Conservation (phyloP, 2,888 invertebrate species). For the Blastobasis lacticolella region DNA sequence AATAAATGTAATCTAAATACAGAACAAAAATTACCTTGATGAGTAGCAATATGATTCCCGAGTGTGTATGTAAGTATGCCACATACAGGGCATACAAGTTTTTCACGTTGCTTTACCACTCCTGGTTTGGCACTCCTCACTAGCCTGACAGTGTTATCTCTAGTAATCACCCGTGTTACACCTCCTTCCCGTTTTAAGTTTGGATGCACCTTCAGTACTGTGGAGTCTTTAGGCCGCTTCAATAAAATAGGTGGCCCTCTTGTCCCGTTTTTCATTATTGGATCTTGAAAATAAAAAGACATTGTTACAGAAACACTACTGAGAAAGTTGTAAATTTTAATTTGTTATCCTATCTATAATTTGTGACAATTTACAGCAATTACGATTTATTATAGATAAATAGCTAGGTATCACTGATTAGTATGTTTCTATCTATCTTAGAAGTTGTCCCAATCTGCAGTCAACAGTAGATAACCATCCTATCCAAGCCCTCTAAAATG, state of each 20-base stretch:
- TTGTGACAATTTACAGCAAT: too few species aligned
- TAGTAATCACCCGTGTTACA: constrained; percentile 16
- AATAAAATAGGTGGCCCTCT: constrained; percentile 59
- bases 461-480: too few species aligned
- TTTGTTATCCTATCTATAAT: too few species aligned
- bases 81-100: constrained; percentile 67
- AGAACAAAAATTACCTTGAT: constrained; percentile 45
- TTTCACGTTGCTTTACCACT: constrained; percentile 51
- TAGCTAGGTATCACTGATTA: too few species aligned
- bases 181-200: constrained; percentile 34
- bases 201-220: constrained; percentile 50
- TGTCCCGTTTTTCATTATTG: constrained; percentile 59
- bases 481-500: too few species aligned
- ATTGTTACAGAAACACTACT: too few species aligned
- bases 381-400: too few species aligned
- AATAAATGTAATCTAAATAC: too few species aligned
- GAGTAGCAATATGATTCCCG: constrained; percentile 63
- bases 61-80: constrained; percentile 64
- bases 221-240: constrained; percentile 63
- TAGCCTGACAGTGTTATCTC: constrained; percentile 39
- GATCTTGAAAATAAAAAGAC: constrained; percentile 35
- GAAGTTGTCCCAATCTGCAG: too few species aligned
- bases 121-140: constrained; percentile 30
- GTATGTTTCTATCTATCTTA: too few species aligned
- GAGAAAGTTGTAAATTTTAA: too few species aligned